Percentiles rank a stretch among this genome's conserved stretches.
These are phyloP conservation scores for Synchiropus splendidus DNA, from an alignment of 2,113 vertebrate genomes.

Conservation along the genomic window DNA sequence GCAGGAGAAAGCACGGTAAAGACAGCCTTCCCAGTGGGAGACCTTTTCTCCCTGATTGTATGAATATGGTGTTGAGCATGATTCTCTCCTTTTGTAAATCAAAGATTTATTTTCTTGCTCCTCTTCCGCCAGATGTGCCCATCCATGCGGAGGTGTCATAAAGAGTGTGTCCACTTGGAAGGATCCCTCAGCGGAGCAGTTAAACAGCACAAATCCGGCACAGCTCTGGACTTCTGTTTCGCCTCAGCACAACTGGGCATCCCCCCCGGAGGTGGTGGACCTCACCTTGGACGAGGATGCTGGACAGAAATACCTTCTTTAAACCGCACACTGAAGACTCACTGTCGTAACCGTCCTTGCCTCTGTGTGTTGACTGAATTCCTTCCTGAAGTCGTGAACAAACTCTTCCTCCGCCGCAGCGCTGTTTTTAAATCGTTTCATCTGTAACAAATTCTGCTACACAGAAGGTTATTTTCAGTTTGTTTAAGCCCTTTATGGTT, in stretches of 20 bases:
- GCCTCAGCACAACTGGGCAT: slow-evolving; percentile 84
- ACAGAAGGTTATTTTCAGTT: no score
- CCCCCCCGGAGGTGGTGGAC: slow-evolving; percentile 89
- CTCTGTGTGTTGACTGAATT: slow-evolving; percentile 25
- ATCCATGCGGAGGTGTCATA: slow-evolving; percentile 89
- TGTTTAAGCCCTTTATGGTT: no score
- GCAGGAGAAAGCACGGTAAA: slow-evolving; percentile 87
- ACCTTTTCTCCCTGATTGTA: neutral
- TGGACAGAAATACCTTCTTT: slow-evolving; percentile 90
- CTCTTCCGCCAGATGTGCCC: slow-evolving; percentile 69
- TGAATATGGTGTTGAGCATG: neutral
- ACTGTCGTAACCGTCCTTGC: slow-evolving; percentile 32
- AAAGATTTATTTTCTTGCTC: neutral
- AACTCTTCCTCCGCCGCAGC: no score
- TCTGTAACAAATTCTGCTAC: no score
- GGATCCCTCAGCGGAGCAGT: slow-evolving; percentile 66
- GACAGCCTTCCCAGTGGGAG: no score
- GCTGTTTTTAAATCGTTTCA: no score
- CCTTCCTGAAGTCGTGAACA: no score
- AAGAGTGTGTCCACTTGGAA: slow-evolving; percentile 93
- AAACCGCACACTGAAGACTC: slow-evolving; percentile 66
- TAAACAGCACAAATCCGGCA: slow-evolving; percentile 65
- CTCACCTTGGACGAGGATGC: slow-evolving; percentile 92
- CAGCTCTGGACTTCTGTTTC: slow-evolving; percentile 83
- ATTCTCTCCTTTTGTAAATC: slow-evolving; percentile 6